phyloP scores from a whole-genome alignment of 1,140 invertebrate species.

The Drosophila takahashii region DNA sequence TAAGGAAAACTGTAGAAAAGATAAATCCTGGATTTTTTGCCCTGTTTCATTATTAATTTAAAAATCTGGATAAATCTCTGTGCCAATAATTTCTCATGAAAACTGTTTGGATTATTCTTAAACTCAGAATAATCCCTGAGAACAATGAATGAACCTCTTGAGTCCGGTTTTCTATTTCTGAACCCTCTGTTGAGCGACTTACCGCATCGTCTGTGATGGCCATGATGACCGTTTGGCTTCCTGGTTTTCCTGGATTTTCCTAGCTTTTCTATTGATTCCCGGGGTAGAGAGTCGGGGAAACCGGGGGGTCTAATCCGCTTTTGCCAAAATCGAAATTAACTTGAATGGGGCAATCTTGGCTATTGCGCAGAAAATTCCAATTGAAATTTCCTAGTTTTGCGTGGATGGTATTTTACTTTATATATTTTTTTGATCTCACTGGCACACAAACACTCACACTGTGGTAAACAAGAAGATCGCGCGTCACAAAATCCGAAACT shows the following conservation, averaged over 20 bases:
- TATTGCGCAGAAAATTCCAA: conserved; percentile 37
- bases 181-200: conserved; percentile 20
- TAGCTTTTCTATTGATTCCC: conserved; percentile 4
- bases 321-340: conserved; percentile 51
- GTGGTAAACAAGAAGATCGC: conserved; percentile 22
- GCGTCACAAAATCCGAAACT: conserved; percentile 70
- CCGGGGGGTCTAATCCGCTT: conserved; percentile 44
- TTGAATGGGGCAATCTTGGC: conserved; percentile 30
- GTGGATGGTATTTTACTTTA: conserved; percentile 36
- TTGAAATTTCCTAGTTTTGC: conserved; percentile 23
- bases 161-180: conserved; percentile 26
- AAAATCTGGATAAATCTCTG: neutral
- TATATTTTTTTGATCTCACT: conserved; percentile 28
- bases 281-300: too few relatives aligned
- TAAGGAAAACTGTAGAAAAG: too few relatives aligned
- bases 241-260: conserved; percentile 9
- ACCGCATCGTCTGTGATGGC: conserved; percentile 47
- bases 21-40: neutral
- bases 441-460: conserved; percentile 21
- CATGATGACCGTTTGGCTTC: conserved; percentile 42
- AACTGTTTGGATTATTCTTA: neutral
- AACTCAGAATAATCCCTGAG: conserved; percentile 14
- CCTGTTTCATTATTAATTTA: neutral
- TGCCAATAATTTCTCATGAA: neutral
- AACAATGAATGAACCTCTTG: conserved; percentile 5